Percentiles rank a stretch among this genome's conserved stretches.
Evolutionary conservation across 2,797 vertebrate genomes (phyloP).

Genomic region (Gobionotothen gibberifrons): DNA sequence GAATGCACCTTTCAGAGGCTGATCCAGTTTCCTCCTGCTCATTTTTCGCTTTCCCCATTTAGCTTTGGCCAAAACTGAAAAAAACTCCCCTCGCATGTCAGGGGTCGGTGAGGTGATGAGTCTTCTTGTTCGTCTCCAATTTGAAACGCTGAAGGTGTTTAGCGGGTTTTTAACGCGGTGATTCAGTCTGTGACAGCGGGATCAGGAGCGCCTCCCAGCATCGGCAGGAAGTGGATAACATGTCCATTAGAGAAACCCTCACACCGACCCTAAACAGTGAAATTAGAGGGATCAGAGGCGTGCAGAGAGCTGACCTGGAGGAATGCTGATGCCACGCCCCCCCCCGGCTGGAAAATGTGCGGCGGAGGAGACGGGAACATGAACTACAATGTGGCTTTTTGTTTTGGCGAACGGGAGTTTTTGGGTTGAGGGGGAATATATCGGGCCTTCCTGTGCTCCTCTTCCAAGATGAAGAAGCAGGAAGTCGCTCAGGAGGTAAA

Average conservation of each 20-base stretch:
- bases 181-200: constrained; percentile 50
- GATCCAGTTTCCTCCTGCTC: constrained; percentile 19
- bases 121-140: constrained; percentile 26
- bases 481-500: constrained; percentile 85
- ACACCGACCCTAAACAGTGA: constrained; percentile 43
- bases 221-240: constrained; percentile 77
- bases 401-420: constrained; percentile 62
- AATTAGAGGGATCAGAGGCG: constrained; percentile 67
- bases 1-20: constrained; percentile 45
- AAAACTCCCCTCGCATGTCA: constrained; percentile 11
- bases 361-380: constrained; percentile 82
- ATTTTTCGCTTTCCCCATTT: constrained; percentile 6
- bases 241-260: constrained; percentile 61
- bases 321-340: constrained; percentile 74
- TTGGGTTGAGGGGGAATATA: constrained; percentile 67
- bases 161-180: constrained; percentile 45
- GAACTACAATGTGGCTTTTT: constrained; percentile 84
- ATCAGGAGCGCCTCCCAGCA: constrained; percentile 37
- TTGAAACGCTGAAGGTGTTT: constrained; percentile 61
- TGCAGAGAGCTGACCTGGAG: constrained; percentile 76
- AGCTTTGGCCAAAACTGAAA: constrained; percentile 4
- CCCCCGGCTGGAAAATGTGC: constrained; percentile 62
- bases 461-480: constrained; percentile 85
- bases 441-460: constrained; percentile 80
- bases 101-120: constrained; percentile 42